phyloP scores from a whole-genome alignment of 92 coral and sea anemone species.

The Paragorgia papillata region DNA sequence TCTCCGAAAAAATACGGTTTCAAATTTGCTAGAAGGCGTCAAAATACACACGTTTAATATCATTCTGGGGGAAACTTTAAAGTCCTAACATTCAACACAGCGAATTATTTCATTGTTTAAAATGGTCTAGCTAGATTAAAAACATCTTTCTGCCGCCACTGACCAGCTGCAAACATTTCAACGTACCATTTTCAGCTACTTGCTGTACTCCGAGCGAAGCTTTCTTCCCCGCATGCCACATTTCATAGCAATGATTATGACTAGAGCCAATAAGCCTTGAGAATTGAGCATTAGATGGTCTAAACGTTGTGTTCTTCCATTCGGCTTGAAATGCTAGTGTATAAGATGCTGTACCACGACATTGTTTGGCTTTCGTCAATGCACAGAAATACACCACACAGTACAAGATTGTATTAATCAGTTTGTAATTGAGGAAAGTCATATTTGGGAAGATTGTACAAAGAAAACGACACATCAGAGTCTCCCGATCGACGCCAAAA shows the following conservation, averaged over 20 bases:
- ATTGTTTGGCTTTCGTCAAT: no score
- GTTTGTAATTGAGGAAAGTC: no score
- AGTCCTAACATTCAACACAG: not conserved
- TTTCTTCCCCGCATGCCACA: not conserved
- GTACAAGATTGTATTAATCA: no score
- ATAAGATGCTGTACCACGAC: slow-evolving; percentile 1
- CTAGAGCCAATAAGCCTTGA: slow-evolving; percentile 11
- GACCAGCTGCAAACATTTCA: no score
- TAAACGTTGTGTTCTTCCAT: slow-evolving; percentile 21
- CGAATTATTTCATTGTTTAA: not conserved
- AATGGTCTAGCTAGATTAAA: not conserved
- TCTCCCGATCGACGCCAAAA: no score
- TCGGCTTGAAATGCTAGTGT: slow-evolving; percentile 19
- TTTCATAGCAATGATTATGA: slow-evolving; percentile 1
- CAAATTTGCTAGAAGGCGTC: no score
- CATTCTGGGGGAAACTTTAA: not conserved
- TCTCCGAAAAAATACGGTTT: no score
- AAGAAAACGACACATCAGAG: no score
- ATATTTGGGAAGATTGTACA: no score
- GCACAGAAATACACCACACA: no score
- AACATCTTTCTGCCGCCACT: not conserved
- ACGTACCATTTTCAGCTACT: slow-evolving; percentile 29
- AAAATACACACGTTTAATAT: no score
- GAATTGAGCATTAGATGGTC: slow-evolving; percentile 2
- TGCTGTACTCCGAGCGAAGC: slow-evolving; percentile 21